Evolutionary conservation across 2,113 vertebrate genomes (phyloP).

Genomic region (Sterrhoptilus dennistouni): DNA sequence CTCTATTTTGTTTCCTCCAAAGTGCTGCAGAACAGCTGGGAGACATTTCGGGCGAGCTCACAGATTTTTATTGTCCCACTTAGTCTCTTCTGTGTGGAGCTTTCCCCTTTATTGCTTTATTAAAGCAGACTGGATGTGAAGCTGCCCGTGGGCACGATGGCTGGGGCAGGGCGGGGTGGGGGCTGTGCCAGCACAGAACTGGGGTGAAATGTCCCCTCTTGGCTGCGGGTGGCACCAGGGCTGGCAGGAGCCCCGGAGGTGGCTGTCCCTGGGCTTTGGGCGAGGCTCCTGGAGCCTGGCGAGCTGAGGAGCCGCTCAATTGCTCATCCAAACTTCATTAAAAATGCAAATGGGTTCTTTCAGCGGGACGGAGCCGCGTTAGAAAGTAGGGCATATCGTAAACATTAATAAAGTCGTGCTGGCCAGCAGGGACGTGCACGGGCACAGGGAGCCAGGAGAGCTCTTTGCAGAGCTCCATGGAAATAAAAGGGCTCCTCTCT

Average conservation of each 20-base stretch:
- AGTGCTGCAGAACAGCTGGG: neutral
- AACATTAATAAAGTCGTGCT: conserved; percentile 12
- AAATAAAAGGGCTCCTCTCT: neutral
- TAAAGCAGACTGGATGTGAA: neutral
- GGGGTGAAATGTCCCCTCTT: neutral
- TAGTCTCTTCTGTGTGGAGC: neutral
- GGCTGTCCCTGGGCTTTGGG: rapidly evolving
- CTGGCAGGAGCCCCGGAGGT: neutral
- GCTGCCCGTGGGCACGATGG: neutral
- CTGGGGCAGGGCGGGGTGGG: neutral
- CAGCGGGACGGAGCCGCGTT: neutral
- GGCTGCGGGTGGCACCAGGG: neutral
- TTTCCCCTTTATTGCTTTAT: neutral
- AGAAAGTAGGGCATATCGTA: neutral
- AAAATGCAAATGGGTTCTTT: conserved; percentile 39
- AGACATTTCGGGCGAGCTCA: neutral
- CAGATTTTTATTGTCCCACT: neutral
- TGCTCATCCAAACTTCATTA: conserved; percentile 4
- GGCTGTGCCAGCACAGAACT: neutral
- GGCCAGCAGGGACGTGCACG: neutral
- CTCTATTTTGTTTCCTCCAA: neutral
- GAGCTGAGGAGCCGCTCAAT: neutral
- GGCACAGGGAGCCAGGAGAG: conserved; percentile 13
- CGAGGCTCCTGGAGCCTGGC: rapidly evolving
- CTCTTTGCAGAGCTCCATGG: neutral